A percentile compares a stretch with the other conserved stretches of the same genome.
phyloP scores from a whole-genome alignment of 2,888 invertebrate species.

The Sarcophaga rosellei region DNA sequence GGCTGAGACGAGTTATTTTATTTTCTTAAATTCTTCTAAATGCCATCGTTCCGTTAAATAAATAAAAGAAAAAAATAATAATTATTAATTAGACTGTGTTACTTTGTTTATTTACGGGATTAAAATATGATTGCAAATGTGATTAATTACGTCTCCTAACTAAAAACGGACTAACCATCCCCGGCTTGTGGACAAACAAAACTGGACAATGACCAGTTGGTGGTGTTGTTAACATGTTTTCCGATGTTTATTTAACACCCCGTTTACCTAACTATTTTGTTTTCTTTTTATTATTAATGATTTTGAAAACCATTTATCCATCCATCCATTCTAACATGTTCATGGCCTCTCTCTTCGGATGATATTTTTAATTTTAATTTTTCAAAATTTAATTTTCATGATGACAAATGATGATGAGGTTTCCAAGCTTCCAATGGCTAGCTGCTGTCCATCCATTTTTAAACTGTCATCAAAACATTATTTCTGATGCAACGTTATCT shows the following conservation, averaged over 20 bases:
- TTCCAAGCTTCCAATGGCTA: not conserved
- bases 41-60: not conserved
- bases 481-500: not conserved
- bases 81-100: not conserved
- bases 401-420: conserved; percentile 29
- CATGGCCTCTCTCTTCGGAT: too few relatives aligned
- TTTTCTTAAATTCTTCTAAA: not conserved
- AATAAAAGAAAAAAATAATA: conserved; percentile 1
- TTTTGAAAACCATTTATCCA: not conserved
- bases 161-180: not conserved
- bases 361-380: too few relatives aligned
- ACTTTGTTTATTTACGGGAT: conserved; percentile 22
- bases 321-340: not conserved
- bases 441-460: not conserved
- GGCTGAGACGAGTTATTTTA: too few relatives aligned
- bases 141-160: conserved; percentile 20
- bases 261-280: not conserved
- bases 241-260: conserved; percentile 34
- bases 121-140: conserved; percentile 29
- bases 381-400: too few relatives aligned
- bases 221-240: not conserved
- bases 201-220: conserved; percentile 43
- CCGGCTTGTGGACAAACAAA: not conserved
- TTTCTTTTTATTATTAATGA: conserved; percentile 23
- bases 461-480: conserved; percentile 10